Percentiles rank a stretch among this genome's conserved stretches.
These are phyloP conservation scores for Styela clava DNA, from an alignment of 23 tunicate genomes.

Conservation along the genomic window DNA sequence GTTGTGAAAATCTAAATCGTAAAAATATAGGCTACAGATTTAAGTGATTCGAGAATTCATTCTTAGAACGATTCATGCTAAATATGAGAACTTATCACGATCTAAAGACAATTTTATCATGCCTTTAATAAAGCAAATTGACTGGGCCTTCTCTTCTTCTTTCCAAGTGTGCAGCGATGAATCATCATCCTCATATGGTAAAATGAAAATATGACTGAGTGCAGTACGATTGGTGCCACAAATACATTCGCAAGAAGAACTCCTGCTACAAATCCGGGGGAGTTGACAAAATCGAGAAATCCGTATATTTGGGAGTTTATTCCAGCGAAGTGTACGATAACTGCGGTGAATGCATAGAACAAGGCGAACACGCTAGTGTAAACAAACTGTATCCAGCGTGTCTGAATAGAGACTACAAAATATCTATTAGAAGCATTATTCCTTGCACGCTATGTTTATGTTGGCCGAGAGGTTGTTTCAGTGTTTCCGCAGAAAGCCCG, in stretches of 20 bases:
- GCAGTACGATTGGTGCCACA: conserved; percentile 10
- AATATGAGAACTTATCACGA: too few species aligned
- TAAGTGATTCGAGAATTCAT: too few species aligned
- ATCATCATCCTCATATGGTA: conserved; percentile 10
- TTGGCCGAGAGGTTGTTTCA: not conserved
- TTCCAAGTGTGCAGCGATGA: conserved; percentile 2
- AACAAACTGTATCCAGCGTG: conserved; percentile 23
- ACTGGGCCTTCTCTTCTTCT: too few species aligned
- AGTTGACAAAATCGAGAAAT: conserved; percentile 6
- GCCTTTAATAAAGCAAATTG: too few species aligned
- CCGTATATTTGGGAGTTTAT: conserved; percentile 12
- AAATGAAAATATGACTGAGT: conserved; percentile 2
- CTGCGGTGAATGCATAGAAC: not conserved
- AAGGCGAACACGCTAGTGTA: not conserved
- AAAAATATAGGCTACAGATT: too few species aligned
- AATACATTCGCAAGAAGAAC: not conserved
- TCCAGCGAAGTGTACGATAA: conserved; percentile 23
- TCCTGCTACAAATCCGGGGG: conserved; percentile 10
- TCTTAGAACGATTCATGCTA: too few species aligned
- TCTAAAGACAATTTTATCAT: too few species aligned
- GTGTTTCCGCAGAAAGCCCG: not conserved
- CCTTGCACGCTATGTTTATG: conserved; percentile 23
- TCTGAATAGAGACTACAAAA: conserved; percentile 9
- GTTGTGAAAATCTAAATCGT: too few species aligned
- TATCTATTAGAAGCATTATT: conserved; percentile 1